phyloP scores from a whole-genome alignment of 2,113 vertebrate genomes.

The Eubucco bourcierii region DNA sequence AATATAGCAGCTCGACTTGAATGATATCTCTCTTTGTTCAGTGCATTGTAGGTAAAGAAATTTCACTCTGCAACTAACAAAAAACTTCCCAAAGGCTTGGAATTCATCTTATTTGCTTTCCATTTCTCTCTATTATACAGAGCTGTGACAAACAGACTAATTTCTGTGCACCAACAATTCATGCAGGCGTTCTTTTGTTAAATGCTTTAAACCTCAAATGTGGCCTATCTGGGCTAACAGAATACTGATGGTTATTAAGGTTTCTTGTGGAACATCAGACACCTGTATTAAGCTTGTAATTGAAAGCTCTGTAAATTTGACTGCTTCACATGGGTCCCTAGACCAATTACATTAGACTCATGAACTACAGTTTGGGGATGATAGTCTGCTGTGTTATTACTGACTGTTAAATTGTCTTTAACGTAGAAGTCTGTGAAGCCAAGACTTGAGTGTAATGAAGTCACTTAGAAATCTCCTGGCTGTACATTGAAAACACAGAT shows the following conservation, averaged over 20 bases:
- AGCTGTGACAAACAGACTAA: not conserved
- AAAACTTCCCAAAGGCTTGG: not conserved
- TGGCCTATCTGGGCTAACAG: not conserved
- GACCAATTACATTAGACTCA: not conserved
- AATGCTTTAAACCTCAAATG: not conserved
- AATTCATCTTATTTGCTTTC: slow-evolving; percentile 36
- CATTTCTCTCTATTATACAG: not conserved
- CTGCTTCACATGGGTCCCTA: not conserved
- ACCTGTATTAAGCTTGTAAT: not conserved
- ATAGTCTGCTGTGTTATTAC: not conserved
- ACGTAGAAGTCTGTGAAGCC: not conserved
- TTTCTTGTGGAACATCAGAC: slow-evolving; percentile 31
- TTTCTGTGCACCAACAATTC: not conserved
- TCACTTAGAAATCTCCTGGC: not conserved
- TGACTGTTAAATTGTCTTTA: slow-evolving; percentile 15
- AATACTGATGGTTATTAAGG: not conserved
- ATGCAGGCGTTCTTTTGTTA: not conserved
- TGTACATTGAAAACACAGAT: not conserved
- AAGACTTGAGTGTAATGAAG: not conserved
- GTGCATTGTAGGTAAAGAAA: not conserved
- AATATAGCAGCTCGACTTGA: not conserved
- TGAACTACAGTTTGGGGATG: not conserved
- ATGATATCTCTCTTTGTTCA: not conserved
- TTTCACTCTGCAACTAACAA: not conserved
- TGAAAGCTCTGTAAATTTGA: slow-evolving; percentile 33